Conservation (phyloP, 2,888 invertebrate species). For the Omphaloscelis lunosa region DNA sequence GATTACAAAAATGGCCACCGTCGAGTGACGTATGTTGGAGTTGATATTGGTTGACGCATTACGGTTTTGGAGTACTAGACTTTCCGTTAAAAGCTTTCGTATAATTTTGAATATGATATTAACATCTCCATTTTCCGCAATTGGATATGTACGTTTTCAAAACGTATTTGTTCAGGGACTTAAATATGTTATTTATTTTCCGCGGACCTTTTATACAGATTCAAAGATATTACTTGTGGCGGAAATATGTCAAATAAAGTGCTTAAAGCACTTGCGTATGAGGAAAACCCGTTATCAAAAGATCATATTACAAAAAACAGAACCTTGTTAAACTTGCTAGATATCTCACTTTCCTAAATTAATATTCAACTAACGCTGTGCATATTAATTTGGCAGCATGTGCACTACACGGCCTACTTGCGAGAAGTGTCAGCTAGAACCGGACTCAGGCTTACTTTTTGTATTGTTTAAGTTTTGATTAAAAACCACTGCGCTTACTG, state of each 20-base stretch:
- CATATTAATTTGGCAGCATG: conserved; percentile 46
- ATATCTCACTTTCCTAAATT: conserved; percentile 20
- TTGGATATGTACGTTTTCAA: not conserved
- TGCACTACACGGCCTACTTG: conserved; percentile 69
- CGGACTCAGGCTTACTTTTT: conserved; percentile 66
- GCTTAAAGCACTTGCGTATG: too few relatives aligned
- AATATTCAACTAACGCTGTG: conserved; percentile 41
- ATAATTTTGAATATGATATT: conserved; percentile 1
- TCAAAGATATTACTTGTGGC: not conserved
- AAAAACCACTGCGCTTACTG: conserved; percentile 66
- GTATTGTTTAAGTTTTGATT: conserved; percentile 76
- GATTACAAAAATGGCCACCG: not conserved
- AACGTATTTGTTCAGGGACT: conserved; percentile 37
- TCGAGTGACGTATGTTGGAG: not conserved
- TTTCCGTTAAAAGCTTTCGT: conserved; percentile 4
- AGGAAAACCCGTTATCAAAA: not conserved
- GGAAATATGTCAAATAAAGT: not conserved
- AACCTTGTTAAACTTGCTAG: not conserved
- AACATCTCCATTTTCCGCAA: not conserved
- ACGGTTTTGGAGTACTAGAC: not conserved
- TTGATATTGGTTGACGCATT: conserved; percentile 1
- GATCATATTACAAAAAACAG: not conserved
- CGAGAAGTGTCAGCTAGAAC: conserved; percentile 71
- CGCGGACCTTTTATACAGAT: conserved; percentile 1
- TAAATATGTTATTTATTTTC: not conserved